These are phyloP conservation scores for Dipodomys merriami DNA, from an alignment of 2,113 vertebrate species.

Conservation along the genomic window DNA sequence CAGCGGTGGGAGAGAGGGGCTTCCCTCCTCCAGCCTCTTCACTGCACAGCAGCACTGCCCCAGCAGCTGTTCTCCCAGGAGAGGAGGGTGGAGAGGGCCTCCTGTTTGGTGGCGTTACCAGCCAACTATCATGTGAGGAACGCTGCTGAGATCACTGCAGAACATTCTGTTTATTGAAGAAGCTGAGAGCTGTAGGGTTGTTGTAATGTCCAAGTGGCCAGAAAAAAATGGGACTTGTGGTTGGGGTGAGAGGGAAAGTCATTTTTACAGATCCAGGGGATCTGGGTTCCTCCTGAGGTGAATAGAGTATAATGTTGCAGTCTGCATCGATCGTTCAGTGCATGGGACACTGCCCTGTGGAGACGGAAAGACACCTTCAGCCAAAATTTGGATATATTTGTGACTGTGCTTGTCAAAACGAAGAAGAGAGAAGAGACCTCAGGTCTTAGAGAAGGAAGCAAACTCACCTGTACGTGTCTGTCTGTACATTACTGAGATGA, in stretches of 20 bases:
- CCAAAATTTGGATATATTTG: background rate
- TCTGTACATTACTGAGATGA: background rate
- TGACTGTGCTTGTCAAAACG: background rate
- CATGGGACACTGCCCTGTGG: background rate
- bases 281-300: background rate
- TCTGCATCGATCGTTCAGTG: too few relatives aligned
- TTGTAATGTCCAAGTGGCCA: background rate
- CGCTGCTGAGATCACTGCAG: background rate
- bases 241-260: background rate
- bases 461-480: background rate
- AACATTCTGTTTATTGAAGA: slow-evolving; percentile 51
- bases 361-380: background rate
- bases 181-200: background rate
- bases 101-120: background rate
- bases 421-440: background rate
- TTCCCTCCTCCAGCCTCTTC: background rate
- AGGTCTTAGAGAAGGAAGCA: background rate
- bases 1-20: background rate
- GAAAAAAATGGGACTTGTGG: background rate
- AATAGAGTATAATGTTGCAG: accelerated
- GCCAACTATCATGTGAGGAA: background rate
- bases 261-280: background rate
- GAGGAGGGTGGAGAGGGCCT: background rate
- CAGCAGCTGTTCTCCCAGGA: slow-evolving; percentile 69
- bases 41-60: background rate